Evolutionary conservation across 2,797 vertebrate species (phyloP).

Genomic region (Chaunax sp.): DNA sequence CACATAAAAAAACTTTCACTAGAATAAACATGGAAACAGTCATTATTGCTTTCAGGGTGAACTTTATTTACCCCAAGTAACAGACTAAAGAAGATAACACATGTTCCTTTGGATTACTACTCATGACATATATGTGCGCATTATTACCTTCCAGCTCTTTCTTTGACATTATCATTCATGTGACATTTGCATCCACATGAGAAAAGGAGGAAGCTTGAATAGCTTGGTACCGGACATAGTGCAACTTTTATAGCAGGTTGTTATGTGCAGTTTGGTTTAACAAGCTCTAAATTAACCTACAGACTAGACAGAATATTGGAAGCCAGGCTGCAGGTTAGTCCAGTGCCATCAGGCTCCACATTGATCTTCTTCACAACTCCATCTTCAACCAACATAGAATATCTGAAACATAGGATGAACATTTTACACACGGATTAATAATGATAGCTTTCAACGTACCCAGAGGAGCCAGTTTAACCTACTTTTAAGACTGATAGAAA

Average conservation of each 20-base stretch:
- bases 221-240: slow-evolving; percentile 11
- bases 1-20: background rate
- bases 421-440: background rate
- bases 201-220: background rate
- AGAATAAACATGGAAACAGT: background rate
- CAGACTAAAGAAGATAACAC: slow-evolving; percentile 26
- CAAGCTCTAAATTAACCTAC: slow-evolving; percentile 43
- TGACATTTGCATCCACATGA: slow-evolving; percentile 33
- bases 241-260: slow-evolving; percentile 33
- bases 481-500: too few species aligned
- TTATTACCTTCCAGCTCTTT: slow-evolving; percentile 26
- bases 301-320: slow-evolving; percentile 77
- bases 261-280: slow-evolving; percentile 1
- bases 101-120: slow-evolving; percentile 8
- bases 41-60: slow-evolving; percentile 44
- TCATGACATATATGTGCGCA: slow-evolving; percentile 64
- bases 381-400: slow-evolving; percentile 84
- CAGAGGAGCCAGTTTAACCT: background rate
- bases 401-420: slow-evolving; percentile 66
- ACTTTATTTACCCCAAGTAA: slow-evolving; percentile 62
- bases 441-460: background rate
- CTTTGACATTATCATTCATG: slow-evolving; percentile 22
- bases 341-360: slow-evolving; percentile 90
- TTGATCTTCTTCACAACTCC: slow-evolving; percentile 87
- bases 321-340: slow-evolving; percentile 85